Base-by-base conservation (phyloP, 2,888 invertebrate genomes). In the Chelonus formosanus region DNA sequence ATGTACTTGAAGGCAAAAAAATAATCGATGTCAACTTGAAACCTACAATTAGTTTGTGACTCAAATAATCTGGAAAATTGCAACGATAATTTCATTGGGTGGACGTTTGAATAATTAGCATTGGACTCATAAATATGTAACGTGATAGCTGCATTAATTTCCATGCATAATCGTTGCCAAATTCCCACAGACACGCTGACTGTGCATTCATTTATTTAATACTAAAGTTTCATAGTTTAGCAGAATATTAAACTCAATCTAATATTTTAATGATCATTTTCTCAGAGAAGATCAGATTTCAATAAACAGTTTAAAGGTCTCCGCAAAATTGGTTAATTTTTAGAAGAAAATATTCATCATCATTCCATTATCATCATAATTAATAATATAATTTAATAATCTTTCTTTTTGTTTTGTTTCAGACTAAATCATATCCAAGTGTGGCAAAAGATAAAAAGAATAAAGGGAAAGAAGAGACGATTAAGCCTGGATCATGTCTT, bases 141-240 rank as follows among this genome's bases (percentile, higher is more conserved):
- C 64, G 69, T 69, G 65, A 62, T 63, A 63, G 66, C 74, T 73
- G 75, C 77, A 77, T 78, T 78, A 78, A 79, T 78, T 78, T 78
- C 74, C 76, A 75, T 75, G 73, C 74, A 75, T 78, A 78, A 78
- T 78, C 64, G 57, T 50, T 56, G 32, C 58, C 55, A 34, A 47
- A 60, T 47, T 59, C 53, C 43, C 56, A 43, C 43, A 57, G 56
- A 36, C 59, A n/a, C 40, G 34, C 7, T 52, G 31, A 4, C 10
- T 7, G 34, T 32, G 32, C 31, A 52, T 52, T 31, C 32, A 52
- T 52, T 31, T 52, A 52, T 52, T 40, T 8, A 54, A 54, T 36
- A 10, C 20, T n/a, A 54, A 5, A n/a, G 36, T 40, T 40, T 40
- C 40, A 40, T 40, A 40, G 10, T 50, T 61, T 10, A 40, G 31